A percentile compares a stretch with the other conserved stretches of the same genome.
Conservation (phyloP, 2,797 vertebrate species). For the Cichlasoma orientale region DNA sequence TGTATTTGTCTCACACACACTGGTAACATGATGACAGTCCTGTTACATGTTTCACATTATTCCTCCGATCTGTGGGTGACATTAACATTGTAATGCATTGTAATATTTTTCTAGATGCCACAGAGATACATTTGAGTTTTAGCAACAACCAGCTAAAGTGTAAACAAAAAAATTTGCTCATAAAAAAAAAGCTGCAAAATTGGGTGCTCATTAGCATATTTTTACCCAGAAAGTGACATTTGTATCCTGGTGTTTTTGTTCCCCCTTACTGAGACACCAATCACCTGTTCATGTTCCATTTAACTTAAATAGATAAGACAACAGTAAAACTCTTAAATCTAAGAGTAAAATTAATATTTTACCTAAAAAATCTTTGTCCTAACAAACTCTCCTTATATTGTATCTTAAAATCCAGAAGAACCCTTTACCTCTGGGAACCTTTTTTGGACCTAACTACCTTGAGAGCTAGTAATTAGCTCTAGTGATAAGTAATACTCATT, state of each 20-base stretch:
- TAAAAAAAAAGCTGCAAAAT: background rate
- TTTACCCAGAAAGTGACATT: background rate
- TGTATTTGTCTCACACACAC: background rate
- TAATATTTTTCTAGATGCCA: no score
- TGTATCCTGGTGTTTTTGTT: background rate
- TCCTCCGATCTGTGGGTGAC: background rate
- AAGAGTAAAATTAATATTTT: background rate
- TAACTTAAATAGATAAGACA: background rate
- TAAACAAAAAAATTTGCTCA: background rate
- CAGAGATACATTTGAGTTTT: background rate
- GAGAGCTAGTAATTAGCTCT: background rate
- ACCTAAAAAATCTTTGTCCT: background rate
- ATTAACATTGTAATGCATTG: background rate
- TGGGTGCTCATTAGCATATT: background rate
- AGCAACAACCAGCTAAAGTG: background rate
- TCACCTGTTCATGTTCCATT: background rate
- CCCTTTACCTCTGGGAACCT: fast-evolving
- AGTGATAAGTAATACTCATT: background rate
- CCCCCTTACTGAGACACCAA: background rate
- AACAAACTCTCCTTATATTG: background rate
- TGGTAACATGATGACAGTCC: background rate
- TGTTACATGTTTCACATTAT: background rate
- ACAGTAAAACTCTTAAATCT: background rate
- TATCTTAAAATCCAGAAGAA: background rate
- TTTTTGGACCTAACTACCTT: background rate